Base-by-base conservation (phyloP, 2,797 vertebrate genomes). In the Catamblyrhynchus diadema region DNA sequence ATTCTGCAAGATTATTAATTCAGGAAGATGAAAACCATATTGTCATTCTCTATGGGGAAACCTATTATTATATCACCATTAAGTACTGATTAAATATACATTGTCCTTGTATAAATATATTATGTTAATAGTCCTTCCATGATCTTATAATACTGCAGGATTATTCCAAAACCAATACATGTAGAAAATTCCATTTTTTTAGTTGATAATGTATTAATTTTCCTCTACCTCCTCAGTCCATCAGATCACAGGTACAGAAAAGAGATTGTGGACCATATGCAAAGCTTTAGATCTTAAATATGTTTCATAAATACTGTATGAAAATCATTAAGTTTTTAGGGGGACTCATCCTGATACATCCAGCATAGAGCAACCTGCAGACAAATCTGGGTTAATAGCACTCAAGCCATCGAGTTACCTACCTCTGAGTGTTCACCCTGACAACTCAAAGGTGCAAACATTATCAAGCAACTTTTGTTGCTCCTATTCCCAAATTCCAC, bases 41-140 rank as follows among this genome's bases (percentile, higher is more conserved):
- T 90, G 79, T 59, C 90, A 37, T 81, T 88, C 85, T 82, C 72
- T 57, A 59, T 59, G 54, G 70, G 37, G 42, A 94, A 91, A 72
- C 75, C 69, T 94, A 94, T 94, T 95, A 95, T 95, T 95, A 93
- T 88, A 96, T 90, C 93, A 86, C 47, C 61, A 95, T 94, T 95
- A 94, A 91, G 39, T 86, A 90, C 69, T 91, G 70, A 95, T 94
- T 94, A 96, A 96, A 95, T 90, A 94, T 93, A 65, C 69, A 90
- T 88, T 83, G 91, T 88, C 87, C 61, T 94, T 93, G 69, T 90
- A 94, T 86, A 95, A 96, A 94, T 95, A 93, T 75, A 88, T 91
- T 86, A 94, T 90, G 85, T 23, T 96, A 93, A 93, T 94, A 86
- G 80, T 54, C 57, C 35, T 94, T 90, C 54, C 61, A 93, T 93